phyloP scores from a whole-genome alignment of 2,888 invertebrate species.

The Coenonympha arcania region DNA sequence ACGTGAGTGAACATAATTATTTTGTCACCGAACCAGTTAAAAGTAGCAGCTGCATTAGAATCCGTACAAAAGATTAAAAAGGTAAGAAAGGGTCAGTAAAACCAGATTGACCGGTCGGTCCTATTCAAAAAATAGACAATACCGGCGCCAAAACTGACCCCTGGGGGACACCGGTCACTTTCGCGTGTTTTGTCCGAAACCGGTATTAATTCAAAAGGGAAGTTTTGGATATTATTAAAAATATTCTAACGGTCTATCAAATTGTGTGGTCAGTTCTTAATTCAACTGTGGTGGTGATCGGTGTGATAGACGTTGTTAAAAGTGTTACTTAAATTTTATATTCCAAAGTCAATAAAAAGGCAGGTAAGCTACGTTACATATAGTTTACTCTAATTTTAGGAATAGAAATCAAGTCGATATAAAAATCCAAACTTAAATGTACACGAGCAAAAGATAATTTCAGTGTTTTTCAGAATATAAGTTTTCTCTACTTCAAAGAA shows the following conservation, averaged over 20 bases:
- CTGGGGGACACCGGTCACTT: slow-evolving; percentile 66
- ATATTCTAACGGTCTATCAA: slow-evolving; percentile 35
- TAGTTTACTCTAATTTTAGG: no score
- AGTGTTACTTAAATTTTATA: slow-evolving; percentile 26
- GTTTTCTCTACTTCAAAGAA: no score
- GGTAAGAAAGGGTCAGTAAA: slow-evolving; percentile 67
- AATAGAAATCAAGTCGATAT: no score
- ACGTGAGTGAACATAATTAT: slow-evolving; percentile 19
- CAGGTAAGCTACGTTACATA: no score
- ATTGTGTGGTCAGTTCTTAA: slow-evolving; percentile 54
- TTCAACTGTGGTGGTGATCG: slow-evolving; percentile 43
- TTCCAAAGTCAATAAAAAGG: slow-evolving; percentile 13
- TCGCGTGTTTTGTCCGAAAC: slow-evolving; percentile 48
- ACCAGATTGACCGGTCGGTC: slow-evolving; percentile 72
- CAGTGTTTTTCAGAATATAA: no score
- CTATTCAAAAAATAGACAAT: slow-evolving; percentile 62
- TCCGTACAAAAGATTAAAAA: slow-evolving; percentile 50
- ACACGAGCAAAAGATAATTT: no score
- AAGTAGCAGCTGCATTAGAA: slow-evolving; percentile 56
- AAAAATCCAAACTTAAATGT: no score
- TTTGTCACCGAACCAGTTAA: slow-evolving; percentile 40
- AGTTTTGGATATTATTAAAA: slow-evolving; percentile 48
- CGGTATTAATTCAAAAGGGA: slow-evolving; percentile 56
- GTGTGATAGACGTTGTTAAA: slow-evolving; percentile 34
- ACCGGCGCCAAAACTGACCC: slow-evolving; percentile 58